Percentiles rank a stretch among this genome's conserved stretches.
Conservation (phyloP, 2,888 invertebrate species). For the Ochropleura leucogaster region DNA sequence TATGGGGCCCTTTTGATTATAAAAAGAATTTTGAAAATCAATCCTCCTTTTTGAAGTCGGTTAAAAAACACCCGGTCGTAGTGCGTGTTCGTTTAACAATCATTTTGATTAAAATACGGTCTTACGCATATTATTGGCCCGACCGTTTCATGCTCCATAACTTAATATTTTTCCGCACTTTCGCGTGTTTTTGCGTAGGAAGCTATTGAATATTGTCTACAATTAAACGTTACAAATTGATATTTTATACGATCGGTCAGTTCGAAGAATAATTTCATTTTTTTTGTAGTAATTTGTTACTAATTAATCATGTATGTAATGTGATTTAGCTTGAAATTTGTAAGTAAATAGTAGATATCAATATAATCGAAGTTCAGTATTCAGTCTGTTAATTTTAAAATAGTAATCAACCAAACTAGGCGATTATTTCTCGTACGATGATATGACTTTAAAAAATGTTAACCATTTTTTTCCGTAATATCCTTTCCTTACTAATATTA, state of each 20-base stretch:
- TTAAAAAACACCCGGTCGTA: not conserved
- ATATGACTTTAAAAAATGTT: too few relatives aligned
- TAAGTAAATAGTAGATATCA: not conserved
- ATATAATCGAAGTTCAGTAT: too few relatives aligned
- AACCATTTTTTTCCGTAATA: too few relatives aligned
- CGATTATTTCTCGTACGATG: too few relatives aligned
- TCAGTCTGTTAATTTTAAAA: too few relatives aligned
- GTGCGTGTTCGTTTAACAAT: not conserved
- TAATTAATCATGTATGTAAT: not conserved
- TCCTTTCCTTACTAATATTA: too few relatives aligned
- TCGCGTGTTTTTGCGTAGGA: conserved; percentile 49
- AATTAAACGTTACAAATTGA: conserved; percentile 59
- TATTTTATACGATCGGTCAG: conserved; percentile 5
- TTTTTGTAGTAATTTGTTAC: conserved; percentile 22
- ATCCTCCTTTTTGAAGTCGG: too few relatives aligned
- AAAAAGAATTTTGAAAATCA: too few relatives aligned
- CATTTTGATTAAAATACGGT: not conserved
- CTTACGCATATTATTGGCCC: not conserved
- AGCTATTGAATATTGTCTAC: conserved; percentile 51
- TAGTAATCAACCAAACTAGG: too few relatives aligned
- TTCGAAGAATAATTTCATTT: conserved; percentile 30
- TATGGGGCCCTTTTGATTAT: too few relatives aligned
- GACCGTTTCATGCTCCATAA: conserved; percentile 25
- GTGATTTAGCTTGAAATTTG: not conserved
- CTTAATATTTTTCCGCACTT: conserved; percentile 48